phyloP scores from a whole-genome alignment of 2,888 invertebrate genomes.

The Melieria crassipennis region DNA sequence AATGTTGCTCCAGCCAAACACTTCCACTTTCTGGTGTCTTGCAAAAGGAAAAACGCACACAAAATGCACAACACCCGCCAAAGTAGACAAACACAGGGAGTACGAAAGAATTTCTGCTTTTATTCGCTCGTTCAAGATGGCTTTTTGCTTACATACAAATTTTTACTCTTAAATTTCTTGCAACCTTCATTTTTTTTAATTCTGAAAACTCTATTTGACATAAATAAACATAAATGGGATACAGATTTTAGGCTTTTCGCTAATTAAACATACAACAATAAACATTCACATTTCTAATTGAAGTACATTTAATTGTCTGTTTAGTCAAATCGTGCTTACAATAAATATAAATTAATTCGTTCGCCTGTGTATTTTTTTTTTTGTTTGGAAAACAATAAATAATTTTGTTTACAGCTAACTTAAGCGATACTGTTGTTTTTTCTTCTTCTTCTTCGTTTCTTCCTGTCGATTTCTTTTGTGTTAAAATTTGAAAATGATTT shows the following conservation, averaged over 20 bases:
- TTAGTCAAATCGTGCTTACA: slow-evolving; percentile 12
- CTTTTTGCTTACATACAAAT: neutral
- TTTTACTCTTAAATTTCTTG: neutral
- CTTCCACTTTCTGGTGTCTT: no score
- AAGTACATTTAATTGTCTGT: no score
- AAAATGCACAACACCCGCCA: neutral
- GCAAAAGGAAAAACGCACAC: no score
- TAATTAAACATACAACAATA: no score
- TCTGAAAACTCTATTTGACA: neutral
- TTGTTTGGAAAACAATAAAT: slow-evolving; percentile 24
- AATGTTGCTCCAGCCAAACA: neutral
- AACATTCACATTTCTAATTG: no score
- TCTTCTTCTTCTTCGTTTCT: no score
- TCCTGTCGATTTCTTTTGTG: no score
- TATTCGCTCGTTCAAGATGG: slow-evolving; percentile 8
- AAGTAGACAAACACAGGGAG: neutral
- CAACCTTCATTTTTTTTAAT: neutral
- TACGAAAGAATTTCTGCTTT: neutral
- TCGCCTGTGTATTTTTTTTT: slow-evolving; percentile 29
- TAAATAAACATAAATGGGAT: neutral
- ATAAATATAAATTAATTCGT: slow-evolving; percentile 36
- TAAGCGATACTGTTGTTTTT: neutral
- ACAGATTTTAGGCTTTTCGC: neutral
- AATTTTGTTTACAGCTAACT: slow-evolving; percentile 15
- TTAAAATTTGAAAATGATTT: no score